Evolutionary conservation across 2,797 vertebrate genomes (phyloP), one percentile per base, ranked within the genome.

Genomic region (Gephyroberyx darwinii): DNA sequence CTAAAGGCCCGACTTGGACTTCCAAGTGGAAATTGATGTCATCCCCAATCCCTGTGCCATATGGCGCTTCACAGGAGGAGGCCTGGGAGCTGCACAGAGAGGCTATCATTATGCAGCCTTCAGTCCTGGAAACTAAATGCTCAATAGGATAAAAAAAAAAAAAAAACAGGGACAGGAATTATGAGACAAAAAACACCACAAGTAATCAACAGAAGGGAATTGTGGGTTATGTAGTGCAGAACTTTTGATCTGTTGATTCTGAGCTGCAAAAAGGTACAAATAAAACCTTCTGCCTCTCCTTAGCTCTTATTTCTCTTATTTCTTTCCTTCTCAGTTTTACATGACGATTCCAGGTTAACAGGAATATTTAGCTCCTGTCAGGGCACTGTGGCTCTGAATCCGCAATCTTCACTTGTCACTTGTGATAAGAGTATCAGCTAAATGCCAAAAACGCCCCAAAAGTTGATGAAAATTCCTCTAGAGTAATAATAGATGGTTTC

Each of bases 21-120:
- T 85, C 65, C 30, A 61, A 80, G 84, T 88, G 92, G 93, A 93
- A 94, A 93, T 78, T 90, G 85, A 92, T 81, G 90, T 92, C 86
- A 92, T 88, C 56, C 75, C 65, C 3, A 19, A 56, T 66, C 26
- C 55, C 47, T 1, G 76, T 65, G 83, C 85, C 90, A 81, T 66
- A 75, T 62, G 84, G 82, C 55, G 61, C 66, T 75, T 50, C 51
- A 20, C 74, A 69, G 77, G 61, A 84, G 73, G 74, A 79, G 53
- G 68, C 55, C 26, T 76, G 82, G 67, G 72, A 58, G 78, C 76
- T 76, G 68, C 69, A 51, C 61, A 77, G 52, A 70, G 77, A 89
- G 79, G 75, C 88, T 88, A 86, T 90, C 82, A 91, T 92, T 91
- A 91, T 71, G 71, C 43, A 77, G 72, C 61, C 45, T 77, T 58